Percentiles rank a stretch among this genome's conserved stretches.
phyloP scores from a whole-genome alignment of 2,888 invertebrate species.

The Brenthis daphne region DNA sequence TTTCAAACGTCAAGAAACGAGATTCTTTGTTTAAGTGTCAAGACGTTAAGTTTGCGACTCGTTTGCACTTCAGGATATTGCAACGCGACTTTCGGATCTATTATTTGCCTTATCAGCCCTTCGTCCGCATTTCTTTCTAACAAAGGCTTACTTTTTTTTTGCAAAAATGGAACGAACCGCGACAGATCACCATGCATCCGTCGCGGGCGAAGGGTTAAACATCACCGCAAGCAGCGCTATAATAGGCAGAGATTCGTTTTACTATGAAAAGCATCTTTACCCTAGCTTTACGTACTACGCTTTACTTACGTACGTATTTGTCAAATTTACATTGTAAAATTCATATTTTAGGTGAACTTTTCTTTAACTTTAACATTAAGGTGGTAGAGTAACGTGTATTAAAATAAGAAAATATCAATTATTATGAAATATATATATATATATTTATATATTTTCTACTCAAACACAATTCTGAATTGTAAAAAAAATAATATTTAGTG shows the following conservation, averaged over 20 bases:
- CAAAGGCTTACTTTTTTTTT: slow-evolving; percentile 27
- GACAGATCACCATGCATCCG: slow-evolving; percentile 30
- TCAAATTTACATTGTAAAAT: too few relatives aligned
- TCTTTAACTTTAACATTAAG: too few relatives aligned
- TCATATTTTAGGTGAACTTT: too few relatives aligned
- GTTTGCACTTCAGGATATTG: slow-evolving; percentile 7
- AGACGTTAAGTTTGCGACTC: neutral
- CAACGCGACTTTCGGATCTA: slow-evolving; percentile 7
- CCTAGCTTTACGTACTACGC: too few relatives aligned
- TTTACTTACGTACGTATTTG: too few relatives aligned
- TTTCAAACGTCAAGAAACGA: too few relatives aligned
- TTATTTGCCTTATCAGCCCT: slow-evolving; percentile 27
- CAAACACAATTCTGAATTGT: neutral
- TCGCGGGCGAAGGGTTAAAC: neutral
- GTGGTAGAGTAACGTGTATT: too few relatives aligned
- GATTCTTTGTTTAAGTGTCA: too few relatives aligned
- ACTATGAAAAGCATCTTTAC: neutral
- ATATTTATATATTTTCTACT: too few relatives aligned
- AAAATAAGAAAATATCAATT: too few relatives aligned
- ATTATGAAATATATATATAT: neutral
- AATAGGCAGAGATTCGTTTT: neutral
- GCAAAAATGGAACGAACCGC: slow-evolving; percentile 17
- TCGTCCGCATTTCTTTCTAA: slow-evolving; percentile 23
- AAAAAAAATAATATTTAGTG: neutral
- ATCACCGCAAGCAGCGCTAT: neutral